phyloP scores from a whole-genome alignment of 2,888 invertebrate genomes.

The Cistogaster globosa region DNA sequence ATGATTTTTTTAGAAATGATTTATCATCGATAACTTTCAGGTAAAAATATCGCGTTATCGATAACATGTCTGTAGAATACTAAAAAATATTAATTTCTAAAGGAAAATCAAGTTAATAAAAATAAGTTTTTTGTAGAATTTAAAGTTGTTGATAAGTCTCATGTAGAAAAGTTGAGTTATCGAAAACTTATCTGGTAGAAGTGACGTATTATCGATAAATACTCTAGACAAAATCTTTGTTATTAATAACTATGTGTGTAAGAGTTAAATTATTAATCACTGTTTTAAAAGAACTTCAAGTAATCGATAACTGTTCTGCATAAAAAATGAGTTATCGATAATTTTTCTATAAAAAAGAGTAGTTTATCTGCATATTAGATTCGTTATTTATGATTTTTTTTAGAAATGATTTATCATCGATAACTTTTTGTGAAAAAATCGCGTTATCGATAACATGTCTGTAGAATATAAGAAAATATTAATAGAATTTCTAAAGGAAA shows the following conservation, averaged over 20 bases:
- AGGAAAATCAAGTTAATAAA: no score
- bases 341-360: neutral
- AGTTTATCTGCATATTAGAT: no score
- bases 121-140: no score
- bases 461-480: no score
- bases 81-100: no score
- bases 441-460: neutral
- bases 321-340: neutral
- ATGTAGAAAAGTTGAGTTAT: neutral
- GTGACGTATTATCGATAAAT: no score
- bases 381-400: no score
- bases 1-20: neutral
- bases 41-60: neutral
- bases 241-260: no score
- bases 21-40: neutral
- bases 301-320: neutral
- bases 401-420: neutral
- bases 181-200: no score
- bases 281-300: neutral
- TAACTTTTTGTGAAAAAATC: neutral
- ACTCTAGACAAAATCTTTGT: no score
- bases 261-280: neutral
- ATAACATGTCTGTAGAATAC: slow-evolving; percentile 7
- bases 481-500: neutral
- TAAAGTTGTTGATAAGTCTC: no score